Evolutionary conservation across 2,113 vertebrate genomes (phyloP).

Genomic region (Orientallactaga bullata): DNA sequence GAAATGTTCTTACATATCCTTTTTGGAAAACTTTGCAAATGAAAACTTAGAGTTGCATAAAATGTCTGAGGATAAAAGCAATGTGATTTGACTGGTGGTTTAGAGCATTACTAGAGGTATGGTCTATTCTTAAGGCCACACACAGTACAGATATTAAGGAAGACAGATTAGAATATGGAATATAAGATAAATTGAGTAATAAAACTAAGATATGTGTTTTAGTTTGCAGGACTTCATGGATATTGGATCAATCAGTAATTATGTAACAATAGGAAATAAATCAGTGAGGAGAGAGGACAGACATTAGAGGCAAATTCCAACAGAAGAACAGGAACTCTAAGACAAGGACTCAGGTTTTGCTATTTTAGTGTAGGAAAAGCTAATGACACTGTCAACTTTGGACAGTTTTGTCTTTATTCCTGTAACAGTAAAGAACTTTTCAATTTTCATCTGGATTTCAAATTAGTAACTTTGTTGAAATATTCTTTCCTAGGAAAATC

Average conservation of each 20-base stretch:
- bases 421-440: neutral
- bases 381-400: neutral
- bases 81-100: neutral
- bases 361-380: neutral
- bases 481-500: conserved; percentile 17
- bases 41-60: neutral
- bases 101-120: neutral
- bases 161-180: neutral
- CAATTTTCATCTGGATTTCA: conserved; percentile 1
- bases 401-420: conserved; percentile 29
- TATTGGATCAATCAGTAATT: conserved; percentile 19
- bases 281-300: neutral
- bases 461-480: neutral
- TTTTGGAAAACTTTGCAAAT: neutral
- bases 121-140: neutral
- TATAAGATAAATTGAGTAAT: neutral
- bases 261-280: neutral
- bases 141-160: neutral
- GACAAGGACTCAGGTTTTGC: neutral
- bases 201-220: neutral
- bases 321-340: neutral
- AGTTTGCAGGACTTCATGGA: neutral
- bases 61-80: neutral
- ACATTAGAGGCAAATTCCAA: neutral
- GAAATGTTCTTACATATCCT: neutral